Evolutionary conservation across 2,113 vertebrate species (phyloP), one percentile per base, ranked within the genome.

Genomic region (Chascanopsetta lugubris): DNA sequence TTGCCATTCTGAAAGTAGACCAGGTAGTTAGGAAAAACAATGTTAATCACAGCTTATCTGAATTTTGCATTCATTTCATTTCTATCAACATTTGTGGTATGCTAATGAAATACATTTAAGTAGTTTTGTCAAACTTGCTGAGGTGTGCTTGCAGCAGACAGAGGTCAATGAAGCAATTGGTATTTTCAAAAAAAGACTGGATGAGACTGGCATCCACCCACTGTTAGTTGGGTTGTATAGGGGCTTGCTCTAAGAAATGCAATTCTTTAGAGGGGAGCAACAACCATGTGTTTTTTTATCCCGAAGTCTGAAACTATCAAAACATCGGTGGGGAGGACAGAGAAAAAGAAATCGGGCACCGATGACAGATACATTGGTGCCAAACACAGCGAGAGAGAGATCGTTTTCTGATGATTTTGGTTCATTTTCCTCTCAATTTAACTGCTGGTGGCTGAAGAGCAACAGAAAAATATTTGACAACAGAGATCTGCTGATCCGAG

Each of bases 401-500:
- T 42, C 46, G 74, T 51, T 12, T 49, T 36, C 17, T 7, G 11
- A 12, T 42, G 21, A 49, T 53, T 49, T 21, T 36, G 61, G 61
- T 66, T 61, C 32, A 61, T 62, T 60, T 71, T 43, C 68, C 65
- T 60, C 84, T 69, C 61, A 71, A 82, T 87, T 84, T 72, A 74
- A 74, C 83, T 54, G 55, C 34, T 67, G 58, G 67, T 61, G 57
- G 60, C 60, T 54, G 47, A 27, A 47, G 68, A 50, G 46, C 25
- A 53, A 66, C 49, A 66, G 24, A 67, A 64, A 71, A 73, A 66
- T 0, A 74, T 69, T 62, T 54, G 66, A 77, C 36, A 76, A 61
- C 48, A 81, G 34, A 61, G 60, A 65, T 42, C 1, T 42, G 22
- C 58, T 78, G 79, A 74, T 70, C 60, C 36, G 58, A 71, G 51